Conservation (phyloP, 2,797 vertebrate species). For the Myotis myotis region DNA sequence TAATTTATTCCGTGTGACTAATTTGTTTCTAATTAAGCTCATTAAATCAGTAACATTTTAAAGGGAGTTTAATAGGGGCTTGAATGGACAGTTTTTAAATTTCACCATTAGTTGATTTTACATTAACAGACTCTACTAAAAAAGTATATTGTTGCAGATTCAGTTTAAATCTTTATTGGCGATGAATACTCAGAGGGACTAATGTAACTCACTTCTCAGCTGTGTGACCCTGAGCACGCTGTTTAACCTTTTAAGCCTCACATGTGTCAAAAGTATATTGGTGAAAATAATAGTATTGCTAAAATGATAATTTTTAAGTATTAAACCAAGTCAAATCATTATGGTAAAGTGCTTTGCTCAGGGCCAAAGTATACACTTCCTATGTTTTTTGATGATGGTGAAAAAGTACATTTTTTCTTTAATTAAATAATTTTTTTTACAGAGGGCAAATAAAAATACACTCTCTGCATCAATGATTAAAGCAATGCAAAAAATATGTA, state of each 20-base stretch:
- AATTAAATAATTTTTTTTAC: not conserved
- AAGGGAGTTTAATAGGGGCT: not conserved
- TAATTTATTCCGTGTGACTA: slow-evolving; percentile 31
- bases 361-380: not conserved
- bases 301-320: slow-evolving; percentile 20
- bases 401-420: not conserved
- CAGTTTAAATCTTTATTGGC: not conserved
- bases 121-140: not conserved
- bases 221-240: not conserved
- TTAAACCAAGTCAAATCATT: not conserved
- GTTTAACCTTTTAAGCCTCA: not conserved
- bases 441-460: not conserved
- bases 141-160: not conserved
- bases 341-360: not conserved
- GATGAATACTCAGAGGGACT: not conserved
- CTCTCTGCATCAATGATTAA: not conserved
- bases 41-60: slow-evolving; percentile 25
- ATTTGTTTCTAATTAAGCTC: slow-evolving; percentile 37
- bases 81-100: not conserved
- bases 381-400: not conserved
- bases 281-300: not conserved
- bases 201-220: not conserved
- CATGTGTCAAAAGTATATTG: not conserved
- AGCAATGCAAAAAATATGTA: not conserved
- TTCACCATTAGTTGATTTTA: slow-evolving; percentile 48